Evolutionary conservation across 2,113 vertebrate genomes (phyloP).

Genomic region (Brachypteracias leptosomus): DNA sequence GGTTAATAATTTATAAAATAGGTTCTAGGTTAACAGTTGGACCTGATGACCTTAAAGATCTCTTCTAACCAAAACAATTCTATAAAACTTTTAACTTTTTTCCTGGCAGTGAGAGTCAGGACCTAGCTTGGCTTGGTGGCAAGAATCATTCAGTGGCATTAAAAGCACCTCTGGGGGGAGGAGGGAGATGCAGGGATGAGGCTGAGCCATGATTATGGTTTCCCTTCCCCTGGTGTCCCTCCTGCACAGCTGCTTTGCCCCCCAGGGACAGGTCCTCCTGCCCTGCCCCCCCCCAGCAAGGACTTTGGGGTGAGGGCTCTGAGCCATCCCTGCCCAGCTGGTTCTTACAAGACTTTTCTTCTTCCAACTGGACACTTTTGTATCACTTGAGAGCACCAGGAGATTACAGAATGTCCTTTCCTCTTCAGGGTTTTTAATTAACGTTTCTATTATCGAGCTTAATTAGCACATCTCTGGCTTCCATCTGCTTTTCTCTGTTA

Average conservation of each 20-base stretch:
- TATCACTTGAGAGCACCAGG: not conserved
- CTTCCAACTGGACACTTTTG: not conserved
- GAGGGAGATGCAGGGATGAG: not conserved
- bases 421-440: conserved; percentile 62
- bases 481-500: conserved; percentile 56
- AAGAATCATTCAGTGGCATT: not conserved
- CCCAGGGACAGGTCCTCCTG: not conserved
- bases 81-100: not conserved
- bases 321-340: not conserved
- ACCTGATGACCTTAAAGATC: too few relatives aligned
- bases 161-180: not conserved
- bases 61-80: too few relatives aligned
- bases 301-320: not conserved
- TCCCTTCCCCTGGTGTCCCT: not conserved
- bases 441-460: conserved; percentile 52
- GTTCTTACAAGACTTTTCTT: not conserved
- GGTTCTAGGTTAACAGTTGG: too few relatives aligned
- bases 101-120: not conserved
- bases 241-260: accelerated
- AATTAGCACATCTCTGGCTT: conserved; percentile 36
- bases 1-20: too few relatives aligned
- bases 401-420: conserved; percentile 37
- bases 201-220: not conserved
- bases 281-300: accelerated
- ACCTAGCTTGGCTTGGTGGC: too few relatives aligned